These are phyloP conservation scores for Calycopis cecrops DNA, from an alignment of 1,140 invertebrate species.

Conservation along the genomic window DNA sequence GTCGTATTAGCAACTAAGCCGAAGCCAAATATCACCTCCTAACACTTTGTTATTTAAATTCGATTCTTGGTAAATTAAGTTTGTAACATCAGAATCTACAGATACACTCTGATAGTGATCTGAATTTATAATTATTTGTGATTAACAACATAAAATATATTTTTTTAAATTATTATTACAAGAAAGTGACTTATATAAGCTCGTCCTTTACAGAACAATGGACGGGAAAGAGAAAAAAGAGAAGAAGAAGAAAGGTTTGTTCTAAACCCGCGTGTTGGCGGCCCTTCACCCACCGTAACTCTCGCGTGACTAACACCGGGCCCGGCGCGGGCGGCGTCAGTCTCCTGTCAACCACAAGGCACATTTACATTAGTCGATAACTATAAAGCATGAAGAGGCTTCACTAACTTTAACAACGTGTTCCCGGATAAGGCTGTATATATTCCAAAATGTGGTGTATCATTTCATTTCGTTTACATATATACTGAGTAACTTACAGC, in stretches of 20 bases:
- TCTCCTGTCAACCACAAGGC: neutral
- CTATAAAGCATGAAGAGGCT: neutral
- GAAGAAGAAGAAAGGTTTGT: constrained; percentile 77
- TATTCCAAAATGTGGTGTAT: constrained; percentile 7
- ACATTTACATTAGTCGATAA: constrained; percentile 7
- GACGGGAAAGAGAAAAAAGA: constrained; percentile 75
- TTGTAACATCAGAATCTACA: neutral
- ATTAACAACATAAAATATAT: neutral
- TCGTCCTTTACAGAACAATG: constrained; percentile 58
- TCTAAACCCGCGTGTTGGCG: constrained; percentile 55
- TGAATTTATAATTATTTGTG: neutral
- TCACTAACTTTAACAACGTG: neutral
- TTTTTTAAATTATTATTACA: neutral
- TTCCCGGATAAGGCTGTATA: neutral
- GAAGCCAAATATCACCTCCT: too few species aligned
- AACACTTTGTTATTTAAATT: too few species aligned
- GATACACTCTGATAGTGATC: neutral
- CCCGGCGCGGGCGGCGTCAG: constrained; percentile 4
- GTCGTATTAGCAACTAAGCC: too few species aligned
- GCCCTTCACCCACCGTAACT: constrained; percentile 59
- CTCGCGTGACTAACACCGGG: constrained; percentile 54
- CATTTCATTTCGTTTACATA: neutral
- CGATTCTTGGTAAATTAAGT: too few species aligned
- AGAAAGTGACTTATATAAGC: neutral
- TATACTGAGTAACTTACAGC: neutral